phyloP scores from a whole-genome alignment of 2,797 vertebrate genomes.

The Psittacula derbiana region DNA sequence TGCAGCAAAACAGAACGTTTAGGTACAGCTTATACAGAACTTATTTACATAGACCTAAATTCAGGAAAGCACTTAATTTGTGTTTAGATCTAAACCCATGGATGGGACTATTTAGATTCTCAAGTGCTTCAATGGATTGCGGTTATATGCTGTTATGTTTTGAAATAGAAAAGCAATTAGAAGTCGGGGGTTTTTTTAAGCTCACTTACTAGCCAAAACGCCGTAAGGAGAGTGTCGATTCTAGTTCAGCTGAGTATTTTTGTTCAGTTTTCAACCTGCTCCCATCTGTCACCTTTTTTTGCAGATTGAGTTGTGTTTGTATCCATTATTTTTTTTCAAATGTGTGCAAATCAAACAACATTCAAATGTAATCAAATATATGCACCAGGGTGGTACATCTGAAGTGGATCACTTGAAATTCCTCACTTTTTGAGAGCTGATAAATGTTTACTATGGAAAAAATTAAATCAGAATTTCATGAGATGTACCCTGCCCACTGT shows the following conservation, averaged over 20 bases:
- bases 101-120: not conserved
- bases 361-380: slow-evolving; percentile 68
- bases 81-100: not conserved
- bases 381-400: slow-evolving; percentile 52
- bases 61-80: not conserved
- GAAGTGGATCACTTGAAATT: slow-evolving; percentile 68
- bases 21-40: not conserved
- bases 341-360: slow-evolving; percentile 73
- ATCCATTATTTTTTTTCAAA: not conserved
- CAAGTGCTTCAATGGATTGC: not conserved
- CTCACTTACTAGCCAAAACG: slow-evolving; percentile 12
- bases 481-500: slow-evolving; percentile 23
- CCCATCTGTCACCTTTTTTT: slow-evolving; percentile 63
- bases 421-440: slow-evolving; percentile 63
- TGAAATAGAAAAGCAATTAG: slow-evolving; percentile 27
- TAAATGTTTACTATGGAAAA: slow-evolving; percentile 65
- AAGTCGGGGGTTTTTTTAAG: not conserved
- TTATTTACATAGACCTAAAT: not conserved
- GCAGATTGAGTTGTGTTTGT: slow-evolving; percentile 39
- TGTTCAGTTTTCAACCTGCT: slow-evolving; percentile 24
- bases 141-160: not conserved
- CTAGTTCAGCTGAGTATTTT: not conserved
- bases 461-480: slow-evolving; percentile 72
- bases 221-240: slow-evolving; percentile 17
- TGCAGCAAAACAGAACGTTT: not conserved